Evolutionary conservation across 2,797 vertebrate species (phyloP).

Genomic region (Pipistrellus pygmaeus): DNA sequence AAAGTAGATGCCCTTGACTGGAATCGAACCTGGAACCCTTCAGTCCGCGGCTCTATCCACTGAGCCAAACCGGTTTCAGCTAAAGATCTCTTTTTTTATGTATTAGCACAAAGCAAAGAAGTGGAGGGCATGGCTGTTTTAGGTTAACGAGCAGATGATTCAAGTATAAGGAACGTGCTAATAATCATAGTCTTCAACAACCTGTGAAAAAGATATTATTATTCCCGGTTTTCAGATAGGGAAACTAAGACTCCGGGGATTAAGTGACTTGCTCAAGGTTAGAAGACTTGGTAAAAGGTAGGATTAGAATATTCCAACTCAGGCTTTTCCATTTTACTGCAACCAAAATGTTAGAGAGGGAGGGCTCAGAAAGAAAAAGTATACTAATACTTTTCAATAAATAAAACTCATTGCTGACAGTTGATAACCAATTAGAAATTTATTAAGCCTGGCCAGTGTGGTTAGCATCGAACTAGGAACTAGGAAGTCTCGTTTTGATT

Average conservation of each 20-base stretch:
- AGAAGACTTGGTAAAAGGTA: slow-evolving; percentile 10
- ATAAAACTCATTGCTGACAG: neutral
- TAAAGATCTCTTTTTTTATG: neutral
- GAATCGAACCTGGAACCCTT: too few species aligned
- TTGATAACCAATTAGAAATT: slow-evolving; percentile 44
- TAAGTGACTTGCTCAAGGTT: neutral
- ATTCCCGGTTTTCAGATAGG: neutral
- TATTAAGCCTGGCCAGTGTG: neutral
- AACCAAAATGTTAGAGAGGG: neutral
- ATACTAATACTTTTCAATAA: slow-evolving; percentile 13
- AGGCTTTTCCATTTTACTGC: slow-evolving; percentile 25
- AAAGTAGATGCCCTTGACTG: too few species aligned
- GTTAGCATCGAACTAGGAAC: too few species aligned
- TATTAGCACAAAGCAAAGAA: slow-evolving; percentile 41
- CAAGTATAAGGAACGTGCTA: neutral
- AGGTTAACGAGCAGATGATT: neutral
- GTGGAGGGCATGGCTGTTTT: neutral
- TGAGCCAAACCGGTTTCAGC: too few species aligned
- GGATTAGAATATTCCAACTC: neutral
- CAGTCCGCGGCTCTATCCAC: too few species aligned
- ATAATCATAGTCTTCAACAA: neutral
- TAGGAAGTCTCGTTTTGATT: too few species aligned
- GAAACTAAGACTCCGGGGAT: neutral
- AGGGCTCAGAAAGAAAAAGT: neutral
- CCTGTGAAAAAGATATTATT: neutral